A percentile compares a stretch with the other conserved stretches of the same genome.
These are phyloP conservation scores for Exaiptasia diaphana DNA, from an alignment of 64 coral and sea anemone species.

Conservation along the genomic window DNA sequence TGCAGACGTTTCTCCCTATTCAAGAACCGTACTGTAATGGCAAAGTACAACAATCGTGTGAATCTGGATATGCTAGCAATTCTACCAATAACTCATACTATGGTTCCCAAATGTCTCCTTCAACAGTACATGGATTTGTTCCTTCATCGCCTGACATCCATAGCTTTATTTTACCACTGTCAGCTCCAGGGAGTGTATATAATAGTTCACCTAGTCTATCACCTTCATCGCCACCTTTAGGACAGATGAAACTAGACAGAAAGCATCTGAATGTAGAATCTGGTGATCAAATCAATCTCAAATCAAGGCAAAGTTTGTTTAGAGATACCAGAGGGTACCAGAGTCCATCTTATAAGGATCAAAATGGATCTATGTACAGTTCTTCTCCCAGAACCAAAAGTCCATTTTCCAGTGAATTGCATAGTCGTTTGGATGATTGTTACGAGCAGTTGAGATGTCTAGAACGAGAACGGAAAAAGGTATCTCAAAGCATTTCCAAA, in stretches of 20 bases:
- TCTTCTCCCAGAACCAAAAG: slow-evolving; percentile 48
- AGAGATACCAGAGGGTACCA: background rate
- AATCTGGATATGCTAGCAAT: slow-evolving; percentile 74
- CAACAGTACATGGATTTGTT: slow-evolving; percentile 47
- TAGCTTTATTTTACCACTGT: slow-evolving; percentile 36
- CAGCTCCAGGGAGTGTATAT: slow-evolving; percentile 36
- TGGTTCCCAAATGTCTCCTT: slow-evolving; percentile 64
- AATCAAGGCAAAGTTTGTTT: background rate
- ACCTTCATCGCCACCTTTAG: slow-evolving; percentile 76
- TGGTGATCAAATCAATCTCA: background rate
- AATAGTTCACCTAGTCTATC: slow-evolving; percentile 86
- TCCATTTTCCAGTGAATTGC: slow-evolving; percentile 76
- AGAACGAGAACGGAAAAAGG: slow-evolving; percentile 91
- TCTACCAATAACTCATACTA: slow-evolving; percentile 64
- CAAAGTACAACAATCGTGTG: slow-evolving; percentile 68
- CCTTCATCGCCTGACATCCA: slow-evolving; percentile 60
- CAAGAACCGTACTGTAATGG: slow-evolving; percentile 57
- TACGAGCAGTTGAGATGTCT: slow-evolving; percentile 87
- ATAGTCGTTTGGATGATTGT: slow-evolving; percentile 84
- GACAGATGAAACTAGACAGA: slow-evolving; percentile 24
- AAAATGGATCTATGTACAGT: slow-evolving; percentile 34
- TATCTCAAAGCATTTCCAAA: too few relatives aligned
- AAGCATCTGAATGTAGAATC: slow-evolving; percentile 38
- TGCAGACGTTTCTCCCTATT: slow-evolving; percentile 72
- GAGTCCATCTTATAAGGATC: background rate